Evolutionary conservation across 2,888 invertebrate genomes (phyloP).

Genomic region (Mesopsocus fuscifrons): DNA sequence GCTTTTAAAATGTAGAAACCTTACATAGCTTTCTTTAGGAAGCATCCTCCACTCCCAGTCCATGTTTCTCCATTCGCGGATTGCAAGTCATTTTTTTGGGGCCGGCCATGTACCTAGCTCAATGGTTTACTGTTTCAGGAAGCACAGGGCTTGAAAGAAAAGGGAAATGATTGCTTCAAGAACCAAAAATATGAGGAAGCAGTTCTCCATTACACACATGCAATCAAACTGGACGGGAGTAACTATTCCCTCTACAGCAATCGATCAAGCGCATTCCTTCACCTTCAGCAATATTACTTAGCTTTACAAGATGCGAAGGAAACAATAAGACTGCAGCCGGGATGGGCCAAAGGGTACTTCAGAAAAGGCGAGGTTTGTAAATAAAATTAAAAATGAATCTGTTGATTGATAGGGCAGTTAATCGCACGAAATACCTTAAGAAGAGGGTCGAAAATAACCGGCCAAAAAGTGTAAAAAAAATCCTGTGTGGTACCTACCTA

Average conservation of each 20-base stretch:
- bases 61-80: no score
- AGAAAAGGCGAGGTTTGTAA: constrained; percentile 36
- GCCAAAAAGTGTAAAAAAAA: no score
- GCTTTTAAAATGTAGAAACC: no score
- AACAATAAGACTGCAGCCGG: constrained; percentile 50
- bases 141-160: constrained; percentile 43
- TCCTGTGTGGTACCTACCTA: no score
- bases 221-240: constrained; percentile 49
- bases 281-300: constrained; percentile 54
- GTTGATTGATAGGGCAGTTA: constrained; percentile 1
- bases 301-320: constrained; percentile 61
- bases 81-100: no score
- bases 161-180: constrained; percentile 58
- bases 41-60: no score
- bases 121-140: constrained; percentile 14
- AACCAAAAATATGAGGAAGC: constrained; percentile 55
- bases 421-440: no score
- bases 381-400: background rate
- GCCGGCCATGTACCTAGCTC: no score
- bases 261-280: constrained; percentile 59
- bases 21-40: no score
- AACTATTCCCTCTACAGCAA: constrained; percentile 60
- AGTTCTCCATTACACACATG: constrained; percentile 58
- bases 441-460: no score
- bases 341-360: constrained; percentile 66